These are phyloP conservation scores for Bembecia ichneumoniformis DNA, from an alignment of 2,888 invertebrate species.

Conservation along the genomic window DNA sequence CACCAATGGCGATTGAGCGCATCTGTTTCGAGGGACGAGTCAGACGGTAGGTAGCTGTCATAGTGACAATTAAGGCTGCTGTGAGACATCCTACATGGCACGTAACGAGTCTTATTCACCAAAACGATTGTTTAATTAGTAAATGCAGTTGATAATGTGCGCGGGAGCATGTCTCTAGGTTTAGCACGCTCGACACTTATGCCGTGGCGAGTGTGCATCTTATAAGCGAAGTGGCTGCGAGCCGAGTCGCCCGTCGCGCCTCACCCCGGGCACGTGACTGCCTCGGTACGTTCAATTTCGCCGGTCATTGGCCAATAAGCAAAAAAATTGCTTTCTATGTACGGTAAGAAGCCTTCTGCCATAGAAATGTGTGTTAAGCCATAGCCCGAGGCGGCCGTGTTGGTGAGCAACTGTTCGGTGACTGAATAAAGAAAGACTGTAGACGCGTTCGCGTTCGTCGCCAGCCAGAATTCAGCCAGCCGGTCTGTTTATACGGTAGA, in stretches of 20 bases:
- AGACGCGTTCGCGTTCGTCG: no score
- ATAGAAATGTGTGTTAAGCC: constrained; percentile 46
- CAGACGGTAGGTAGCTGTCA: constrained; percentile 65
- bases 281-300: constrained; percentile 50
- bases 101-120: constrained; percentile 49
- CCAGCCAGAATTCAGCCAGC: neutral
- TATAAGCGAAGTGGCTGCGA: constrained; percentile 63
- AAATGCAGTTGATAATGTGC: constrained; percentile 34
- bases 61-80: constrained; percentile 64
- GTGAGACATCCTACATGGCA: constrained; percentile 72
- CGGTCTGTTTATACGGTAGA: constrained; percentile 4
- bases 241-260: constrained; percentile 59
- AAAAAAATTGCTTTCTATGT: constrained; percentile 41
- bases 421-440: constrained; percentile 21
- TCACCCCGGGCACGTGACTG: constrained; percentile 73
- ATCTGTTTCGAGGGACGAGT: constrained; percentile 65
- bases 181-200: constrained; percentile 64
- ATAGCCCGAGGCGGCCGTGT: constrained; percentile 34
- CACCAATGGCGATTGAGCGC: constrained; percentile 67
- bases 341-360: constrained; percentile 43
- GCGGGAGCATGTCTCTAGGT: constrained; percentile 57
- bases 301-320: constrained; percentile 64
- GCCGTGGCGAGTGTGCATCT: constrained; percentile 66
- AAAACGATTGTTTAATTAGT: constrained; percentile 39
- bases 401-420: constrained; percentile 25